Percentiles rank a stretch among this genome's conserved stretches.
phyloP scores from a whole-genome alignment of 1,140 invertebrate genomes.

The Fopius arisanus region DNA sequence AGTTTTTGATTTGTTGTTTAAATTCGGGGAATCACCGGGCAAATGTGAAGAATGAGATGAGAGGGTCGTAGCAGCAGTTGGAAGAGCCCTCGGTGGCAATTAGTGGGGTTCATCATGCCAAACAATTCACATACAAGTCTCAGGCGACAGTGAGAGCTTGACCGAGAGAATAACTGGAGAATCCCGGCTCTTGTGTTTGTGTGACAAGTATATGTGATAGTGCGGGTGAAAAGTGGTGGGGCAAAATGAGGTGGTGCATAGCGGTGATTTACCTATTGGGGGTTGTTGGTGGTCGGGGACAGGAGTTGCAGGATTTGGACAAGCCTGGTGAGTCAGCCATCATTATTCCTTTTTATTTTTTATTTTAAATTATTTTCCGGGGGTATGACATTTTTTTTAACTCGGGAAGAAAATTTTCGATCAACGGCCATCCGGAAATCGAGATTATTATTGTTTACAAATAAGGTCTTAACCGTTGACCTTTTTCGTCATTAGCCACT shows the following conservation, averaged over 20 bases:
- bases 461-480: no score
- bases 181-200: not conserved
- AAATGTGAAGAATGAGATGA: slow-evolving; percentile 39
- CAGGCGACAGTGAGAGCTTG: slow-evolving; percentile 2
- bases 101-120: slow-evolving; percentile 21
- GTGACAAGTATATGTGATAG: slow-evolving; percentile 20
- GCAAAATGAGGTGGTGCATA: slow-evolving; percentile 54
- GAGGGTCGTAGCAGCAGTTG: no score
- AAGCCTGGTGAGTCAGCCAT: slow-evolving; percentile 58
- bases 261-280: slow-evolving; percentile 38
- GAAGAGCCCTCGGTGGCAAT: slow-evolving; percentile 16
- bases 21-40: slow-evolving; percentile 22
- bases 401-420: no score
- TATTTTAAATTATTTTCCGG: no score
- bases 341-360: no score
- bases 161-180: not conserved
- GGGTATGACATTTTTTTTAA: no score
- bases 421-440: no score
- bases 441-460: no score
- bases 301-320: slow-evolving; percentile 53
- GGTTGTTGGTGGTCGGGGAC: slow-evolving; percentile 38
- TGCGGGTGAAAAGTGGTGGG: slow-evolving; percentile 25
- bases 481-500: no score
- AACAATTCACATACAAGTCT: not conserved
- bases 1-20: not conserved